phyloP scores from a whole-genome alignment of 2,113 vertebrate species.

The Myrmophylax atrothorax region DNA sequence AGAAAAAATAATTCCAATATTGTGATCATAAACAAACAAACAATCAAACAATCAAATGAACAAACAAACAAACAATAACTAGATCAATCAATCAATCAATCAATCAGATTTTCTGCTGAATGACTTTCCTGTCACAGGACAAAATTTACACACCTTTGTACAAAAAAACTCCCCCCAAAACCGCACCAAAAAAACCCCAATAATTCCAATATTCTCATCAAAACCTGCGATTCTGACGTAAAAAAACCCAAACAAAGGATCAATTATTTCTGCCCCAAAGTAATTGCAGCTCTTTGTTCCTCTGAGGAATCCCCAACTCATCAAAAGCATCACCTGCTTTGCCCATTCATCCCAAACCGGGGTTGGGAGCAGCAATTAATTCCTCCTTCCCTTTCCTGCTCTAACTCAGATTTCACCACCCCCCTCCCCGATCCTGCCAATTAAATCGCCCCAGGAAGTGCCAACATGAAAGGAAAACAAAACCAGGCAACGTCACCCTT shows the following conservation, averaged over 20 bases:
- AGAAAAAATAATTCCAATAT: too few species aligned
- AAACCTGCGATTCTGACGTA: not conserved
- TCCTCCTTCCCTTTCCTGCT: conserved; percentile 5
- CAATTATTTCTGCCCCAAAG: not conserved
- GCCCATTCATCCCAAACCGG: not conserved
- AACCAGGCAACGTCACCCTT: not conserved
- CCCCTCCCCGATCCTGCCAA: not conserved
- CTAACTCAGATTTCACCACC: conserved; percentile 24
- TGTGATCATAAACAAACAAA: too few species aligned
- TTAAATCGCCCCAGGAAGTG: not conserved
- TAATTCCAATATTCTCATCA: not conserved
- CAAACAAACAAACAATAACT: not conserved
- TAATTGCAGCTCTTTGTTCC: not conserved
- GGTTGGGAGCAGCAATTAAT: not conserved
- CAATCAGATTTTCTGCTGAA: not conserved
- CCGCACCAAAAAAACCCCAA: not conserved
- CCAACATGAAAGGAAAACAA: conserved; percentile 44
- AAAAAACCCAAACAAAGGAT: not conserved
- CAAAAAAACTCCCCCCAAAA: too few species aligned
- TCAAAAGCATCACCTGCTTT: fast-evolving
- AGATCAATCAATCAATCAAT: not conserved
- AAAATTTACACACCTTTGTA: fast-evolving
- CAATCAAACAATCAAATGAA: not conserved
- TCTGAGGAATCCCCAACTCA: not conserved
- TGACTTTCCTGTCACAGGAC: not conserved